phyloP scores from a whole-genome alignment of 1,140 invertebrate species.

The Drosophila lowei region DNA sequence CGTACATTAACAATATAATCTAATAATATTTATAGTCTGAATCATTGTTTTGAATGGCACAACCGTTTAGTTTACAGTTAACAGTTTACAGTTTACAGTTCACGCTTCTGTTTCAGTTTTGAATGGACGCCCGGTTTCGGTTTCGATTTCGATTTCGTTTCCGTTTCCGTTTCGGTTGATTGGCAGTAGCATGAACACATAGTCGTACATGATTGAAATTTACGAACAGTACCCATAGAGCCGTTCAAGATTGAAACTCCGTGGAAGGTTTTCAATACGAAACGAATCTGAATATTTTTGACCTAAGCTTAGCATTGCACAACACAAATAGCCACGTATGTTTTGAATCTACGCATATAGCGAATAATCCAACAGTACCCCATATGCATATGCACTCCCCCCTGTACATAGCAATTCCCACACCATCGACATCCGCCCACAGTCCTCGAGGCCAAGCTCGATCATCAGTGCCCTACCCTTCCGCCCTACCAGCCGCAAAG shows the following conservation, averaged over 20 bases:
- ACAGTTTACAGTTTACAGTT: conserved; percentile 3
- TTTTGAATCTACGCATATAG: neutral
- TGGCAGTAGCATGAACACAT: conserved; percentile 59
- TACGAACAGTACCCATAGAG: conserved; percentile 19
- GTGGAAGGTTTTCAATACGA: conserved; percentile 16
- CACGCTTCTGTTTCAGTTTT: conserved; percentile 66
- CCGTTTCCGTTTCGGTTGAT: conserved; percentile 48
- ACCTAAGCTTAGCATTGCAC: conserved; percentile 47
- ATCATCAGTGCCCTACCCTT: too few species aligned
- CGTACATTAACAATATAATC: conserved; percentile 16
- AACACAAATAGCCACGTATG: conserved; percentile 1
- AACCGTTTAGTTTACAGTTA: conserved; percentile 64
- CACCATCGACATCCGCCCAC: neutral
- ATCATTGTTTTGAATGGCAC: conserved; percentile 61
- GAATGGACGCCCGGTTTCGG: conserved; percentile 44
- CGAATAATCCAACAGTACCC: neutral
- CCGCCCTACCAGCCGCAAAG: too few species aligned
- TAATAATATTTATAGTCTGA: conserved; percentile 29
- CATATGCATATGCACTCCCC: conserved; percentile 1
- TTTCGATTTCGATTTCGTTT: conserved; percentile 38
- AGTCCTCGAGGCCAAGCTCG: neutral
- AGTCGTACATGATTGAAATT: conserved; percentile 33
- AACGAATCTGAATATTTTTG: conserved; percentile 7
- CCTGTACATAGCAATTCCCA: too few species aligned
- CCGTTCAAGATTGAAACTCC: conserved; percentile 64